Conservation (phyloP, 1,140 invertebrate genomes). For the Sarcophaga peregrina region DNA sequence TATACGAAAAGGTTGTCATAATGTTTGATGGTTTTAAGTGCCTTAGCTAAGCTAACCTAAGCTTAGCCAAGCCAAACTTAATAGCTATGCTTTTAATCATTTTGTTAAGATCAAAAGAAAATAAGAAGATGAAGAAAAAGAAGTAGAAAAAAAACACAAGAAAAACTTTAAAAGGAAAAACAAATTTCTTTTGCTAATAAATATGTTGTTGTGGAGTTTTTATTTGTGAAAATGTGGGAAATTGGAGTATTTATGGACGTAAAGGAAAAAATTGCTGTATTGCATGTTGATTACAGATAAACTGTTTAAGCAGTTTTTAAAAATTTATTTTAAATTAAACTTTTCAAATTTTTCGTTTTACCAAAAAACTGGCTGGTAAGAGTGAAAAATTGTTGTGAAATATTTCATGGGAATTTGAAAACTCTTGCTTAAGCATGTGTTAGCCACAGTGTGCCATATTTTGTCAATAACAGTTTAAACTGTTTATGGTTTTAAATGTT, state of each 20-base stretch:
- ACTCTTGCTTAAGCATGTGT: too few species aligned
- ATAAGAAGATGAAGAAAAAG: background rate
- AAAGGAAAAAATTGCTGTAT: background rate
- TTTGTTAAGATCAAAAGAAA: background rate
- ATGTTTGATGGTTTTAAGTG: background rate
- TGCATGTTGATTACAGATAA: conserved; percentile 22
- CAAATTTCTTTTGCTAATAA: too few species aligned
- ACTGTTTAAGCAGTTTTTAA: background rate
- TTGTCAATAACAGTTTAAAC: too few species aligned
- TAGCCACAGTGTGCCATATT: too few species aligned
- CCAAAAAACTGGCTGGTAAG: background rate
- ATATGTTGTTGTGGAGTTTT: background rate
- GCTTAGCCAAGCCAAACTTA: background rate
- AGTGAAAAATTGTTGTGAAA: background rate
- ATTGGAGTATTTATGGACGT: conserved; percentile 13
- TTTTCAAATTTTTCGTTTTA: background rate
- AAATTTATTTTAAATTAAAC: background rate
- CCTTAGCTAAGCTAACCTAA: too few species aligned
- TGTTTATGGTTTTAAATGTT: too few species aligned
- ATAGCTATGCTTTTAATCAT: background rate
- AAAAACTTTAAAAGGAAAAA: too few species aligned
- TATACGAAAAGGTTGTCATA: conserved; percentile 23
- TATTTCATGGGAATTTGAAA: background rate
- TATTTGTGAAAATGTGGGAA: conserved; percentile 29
- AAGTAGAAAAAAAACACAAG: background rate